Percentiles rank a stretch among this genome's conserved stretches.
Conservation (phyloP, 2,797 vertebrate species). For the Myripristis murdjan region DNA sequence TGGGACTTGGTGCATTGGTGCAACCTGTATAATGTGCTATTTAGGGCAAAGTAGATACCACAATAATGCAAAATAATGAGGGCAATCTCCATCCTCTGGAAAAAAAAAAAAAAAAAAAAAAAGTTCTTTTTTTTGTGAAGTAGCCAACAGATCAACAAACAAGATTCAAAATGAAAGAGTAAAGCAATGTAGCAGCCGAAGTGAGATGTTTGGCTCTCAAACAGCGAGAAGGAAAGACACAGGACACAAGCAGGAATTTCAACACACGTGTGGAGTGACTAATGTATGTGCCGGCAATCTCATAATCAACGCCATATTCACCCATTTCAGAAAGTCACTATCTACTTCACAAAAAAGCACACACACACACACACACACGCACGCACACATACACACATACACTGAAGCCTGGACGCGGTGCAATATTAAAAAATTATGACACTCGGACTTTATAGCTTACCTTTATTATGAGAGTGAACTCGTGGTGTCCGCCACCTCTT, state of each 20-base stretch:
- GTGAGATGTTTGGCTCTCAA: background rate
- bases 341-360: conserved; percentile 18
- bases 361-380: no score
- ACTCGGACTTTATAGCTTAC: conserved; percentile 68
- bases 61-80: conserved; percentile 12
- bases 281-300: conserved; percentile 65
- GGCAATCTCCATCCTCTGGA: conserved; percentile 22
- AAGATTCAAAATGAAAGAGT: background rate
- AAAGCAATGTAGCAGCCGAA: background rate
- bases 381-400: no score
- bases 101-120: no score
- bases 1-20: conserved; percentile 8
- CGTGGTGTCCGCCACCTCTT: conserved; percentile 82
- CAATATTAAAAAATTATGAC: conserved; percentile 7
- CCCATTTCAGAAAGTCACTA: conserved; percentile 54
- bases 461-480: conserved; percentile 81
- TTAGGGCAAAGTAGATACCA: background rate
- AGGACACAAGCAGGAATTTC: conserved; percentile 49
- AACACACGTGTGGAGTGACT: conserved; percentile 81
- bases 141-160: conserved; percentile 11
- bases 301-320: conserved; percentile 58
- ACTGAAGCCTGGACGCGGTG: conserved; percentile 13
- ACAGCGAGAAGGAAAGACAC: background rate
- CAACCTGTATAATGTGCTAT: background rate
- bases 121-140: conserved; percentile 58